Base-by-base conservation (phyloP, 2,888 invertebrate species). In the Phyllotreta striolata region DNA sequence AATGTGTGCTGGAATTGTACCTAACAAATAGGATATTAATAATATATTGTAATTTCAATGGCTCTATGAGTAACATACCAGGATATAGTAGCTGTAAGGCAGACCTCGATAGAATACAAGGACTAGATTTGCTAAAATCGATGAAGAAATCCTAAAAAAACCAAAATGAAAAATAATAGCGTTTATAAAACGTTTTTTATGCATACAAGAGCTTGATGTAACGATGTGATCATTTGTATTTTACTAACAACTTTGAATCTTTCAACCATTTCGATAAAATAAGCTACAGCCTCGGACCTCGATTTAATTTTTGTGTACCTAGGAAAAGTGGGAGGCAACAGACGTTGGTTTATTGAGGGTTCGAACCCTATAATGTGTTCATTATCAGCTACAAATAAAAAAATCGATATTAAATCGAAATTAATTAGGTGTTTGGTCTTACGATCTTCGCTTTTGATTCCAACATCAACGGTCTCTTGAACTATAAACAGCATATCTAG, bases 271-370 rank as follows among this genome's bases (percentile, higher is more conserved):
- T 91, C 91, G 74, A 92, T 91, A 76, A 94, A 88, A 79, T 93
- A 93, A 69, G 86, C 85, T 66, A 95, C 80, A 39, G 96, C 93
- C 77, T 93, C 93, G 55, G 85, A 82, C 70, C 90, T 84, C 49
- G 90, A 89, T 73, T 92, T 92, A 76, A 98, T 95, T 82, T 94
- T 92, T 0, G 96, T 95, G 81, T 96, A 97, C 13, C 98, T 89
- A 0, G 98, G 98, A 84, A 98, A 99, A 12, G 98, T 97, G 0
- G 98, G 97, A n/a, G 98, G 98, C 60, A 98, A 84, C 55, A 97
- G 85, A 46, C 96, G 88, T 82, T 97, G 97, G 84, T 98, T 98
- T 47, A 97, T 92, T 81, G 96, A 89, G 2, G 97, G 96, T 77
- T 98, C 96, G 83, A 98, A 98, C 0, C 98, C 98, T 86, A 94